A percentile compares a stretch with the other conserved stretches of the same genome.
These are phyloP conservation scores for Liasis olivaceus DNA, from an alignment of 2,797 vertebrate genomes.

Conservation along the genomic window DNA sequence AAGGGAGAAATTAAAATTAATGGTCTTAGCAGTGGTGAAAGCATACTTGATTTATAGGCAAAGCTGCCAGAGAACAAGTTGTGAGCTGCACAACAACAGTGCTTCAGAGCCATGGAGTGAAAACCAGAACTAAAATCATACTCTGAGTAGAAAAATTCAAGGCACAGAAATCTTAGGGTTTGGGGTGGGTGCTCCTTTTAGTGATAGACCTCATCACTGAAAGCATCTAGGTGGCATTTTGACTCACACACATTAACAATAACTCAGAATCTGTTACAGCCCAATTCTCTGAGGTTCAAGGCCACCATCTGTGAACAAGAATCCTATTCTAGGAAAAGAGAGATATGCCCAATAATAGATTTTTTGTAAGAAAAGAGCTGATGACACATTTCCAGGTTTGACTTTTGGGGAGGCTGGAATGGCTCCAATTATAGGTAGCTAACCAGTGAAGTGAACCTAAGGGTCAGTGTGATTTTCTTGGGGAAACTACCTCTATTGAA, in stretches of 20 bases:
- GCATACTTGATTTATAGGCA: slow-evolving; percentile 10
- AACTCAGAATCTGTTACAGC: background rate
- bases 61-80: background rate
- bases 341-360: background rate
- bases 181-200: background rate
- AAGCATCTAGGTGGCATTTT: background rate
- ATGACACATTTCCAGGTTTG: background rate
- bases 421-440: background rate
- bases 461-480: background rate
- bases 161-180: no score
- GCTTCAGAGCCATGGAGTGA: background rate
- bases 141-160: background rate
- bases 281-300: background rate
- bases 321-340: background rate
- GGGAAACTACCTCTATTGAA: background rate
- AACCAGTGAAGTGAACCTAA: background rate
- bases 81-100: background rate
- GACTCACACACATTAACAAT: background rate
- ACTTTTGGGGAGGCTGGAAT: background rate
- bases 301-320: background rate
- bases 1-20: slow-evolving; percentile 2
- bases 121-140: background rate
- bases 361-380: background rate
- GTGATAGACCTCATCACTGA: background rate
- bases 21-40: background rate